Evolutionary conservation across 2,888 invertebrate species (phyloP).

Genomic region (Orthonychiurus folsomi): DNA sequence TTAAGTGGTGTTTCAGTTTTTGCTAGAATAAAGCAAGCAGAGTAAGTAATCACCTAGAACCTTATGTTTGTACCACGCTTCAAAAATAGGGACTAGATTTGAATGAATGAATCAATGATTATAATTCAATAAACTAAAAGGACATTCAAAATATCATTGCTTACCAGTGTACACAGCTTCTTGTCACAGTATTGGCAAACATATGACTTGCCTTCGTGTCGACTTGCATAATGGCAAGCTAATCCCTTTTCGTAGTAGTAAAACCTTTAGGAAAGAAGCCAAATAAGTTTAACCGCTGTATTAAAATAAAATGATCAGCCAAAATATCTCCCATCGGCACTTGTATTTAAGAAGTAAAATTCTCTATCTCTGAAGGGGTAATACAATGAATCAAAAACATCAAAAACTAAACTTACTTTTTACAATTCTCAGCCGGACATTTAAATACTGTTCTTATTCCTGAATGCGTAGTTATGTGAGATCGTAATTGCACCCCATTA

Average conservation of each 20-base stretch:
- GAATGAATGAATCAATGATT: too few relatives aligned
- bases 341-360: too few relatives aligned
- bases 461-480: not conserved
- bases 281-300: not conserved
- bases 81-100: too few relatives aligned
- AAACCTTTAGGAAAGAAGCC: not conserved
- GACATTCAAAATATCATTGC: too few relatives aligned
- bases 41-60: too few relatives aligned
- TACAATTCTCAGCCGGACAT: not conserved
- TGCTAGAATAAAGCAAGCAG: not conserved
- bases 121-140: too few relatives aligned
- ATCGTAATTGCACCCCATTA: not conserved
- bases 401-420: not conserved
- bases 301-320: not conserved
- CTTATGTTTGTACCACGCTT: too few relatives aligned
- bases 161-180: not conserved
- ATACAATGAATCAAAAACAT: too few relatives aligned
- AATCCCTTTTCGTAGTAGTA: not conserved
- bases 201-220: not conserved
- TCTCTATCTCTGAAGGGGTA: too few relatives aligned
- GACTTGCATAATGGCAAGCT: not conserved
- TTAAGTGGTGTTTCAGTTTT: not conserved
- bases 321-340: too few relatives aligned
- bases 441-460: not conserved
- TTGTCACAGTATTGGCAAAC: not conserved